Conservation (phyloP, 2,888 invertebrate genomes). For the Andrena camellia region DNA sequence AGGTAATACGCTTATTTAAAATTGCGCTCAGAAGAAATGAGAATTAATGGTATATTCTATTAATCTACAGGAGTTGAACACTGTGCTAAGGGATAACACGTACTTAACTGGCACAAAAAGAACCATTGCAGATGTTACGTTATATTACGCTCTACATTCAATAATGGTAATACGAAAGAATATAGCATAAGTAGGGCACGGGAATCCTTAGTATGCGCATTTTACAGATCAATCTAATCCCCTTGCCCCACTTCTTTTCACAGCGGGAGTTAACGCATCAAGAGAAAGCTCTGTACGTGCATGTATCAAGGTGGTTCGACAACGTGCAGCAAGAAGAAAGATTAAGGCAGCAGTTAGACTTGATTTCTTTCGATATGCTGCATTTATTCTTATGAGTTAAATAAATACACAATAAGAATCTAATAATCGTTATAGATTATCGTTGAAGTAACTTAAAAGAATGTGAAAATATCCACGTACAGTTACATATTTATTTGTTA, state of each 20-base stretch:
- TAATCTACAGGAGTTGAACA: slow-evolving; percentile 87
- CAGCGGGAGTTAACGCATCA: slow-evolving; percentile 88
- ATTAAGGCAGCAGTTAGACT: slow-evolving; percentile 86
- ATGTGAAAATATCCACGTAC: not conserved
- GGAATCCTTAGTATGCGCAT: slow-evolving; percentile 65
- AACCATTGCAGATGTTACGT: slow-evolving; percentile 90
- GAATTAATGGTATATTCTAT: not conserved
- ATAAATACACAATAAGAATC: slow-evolving; percentile 9
- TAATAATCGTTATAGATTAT: not conserved
- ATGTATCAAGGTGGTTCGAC: slow-evolving; percentile 92
- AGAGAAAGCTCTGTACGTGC: slow-evolving; percentile 89
- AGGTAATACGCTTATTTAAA: slow-evolving; percentile 82
- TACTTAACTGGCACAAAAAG: slow-evolving; percentile 87
- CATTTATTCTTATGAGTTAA: slow-evolving; percentile 79
- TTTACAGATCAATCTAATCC: slow-evolving; percentile 70
- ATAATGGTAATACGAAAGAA: slow-evolving; percentile 87
- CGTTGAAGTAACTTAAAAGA: not conserved
- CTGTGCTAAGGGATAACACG: slow-evolving; percentile 86
- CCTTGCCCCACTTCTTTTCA: slow-evolving; percentile 77
- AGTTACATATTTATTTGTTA: not conserved
- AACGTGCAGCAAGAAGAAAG: slow-evolving; percentile 90
- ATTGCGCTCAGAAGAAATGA: not conserved
- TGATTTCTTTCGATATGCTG: slow-evolving; percentile 85
- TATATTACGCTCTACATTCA: slow-evolving; percentile 89
- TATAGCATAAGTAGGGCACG: slow-evolving; percentile 25